These are phyloP conservation scores for Miichthys miiuy DNA, from an alignment of 2,797 vertebrate genomes.

Conservation along the genomic window DNA sequence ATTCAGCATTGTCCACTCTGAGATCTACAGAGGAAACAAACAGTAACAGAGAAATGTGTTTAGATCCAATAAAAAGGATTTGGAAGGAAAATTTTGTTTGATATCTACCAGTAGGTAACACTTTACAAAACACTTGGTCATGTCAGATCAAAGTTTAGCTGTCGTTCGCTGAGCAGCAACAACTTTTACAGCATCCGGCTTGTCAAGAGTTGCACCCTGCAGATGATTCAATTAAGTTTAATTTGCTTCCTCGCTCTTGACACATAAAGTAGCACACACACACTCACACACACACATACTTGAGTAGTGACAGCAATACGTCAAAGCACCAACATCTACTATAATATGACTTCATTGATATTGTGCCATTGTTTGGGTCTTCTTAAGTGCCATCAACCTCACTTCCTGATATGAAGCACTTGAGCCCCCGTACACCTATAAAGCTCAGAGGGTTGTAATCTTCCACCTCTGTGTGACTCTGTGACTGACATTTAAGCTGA, in stretches of 20 bases:
- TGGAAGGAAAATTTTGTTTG: conserved; percentile 20
- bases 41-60: conserved; percentile 35
- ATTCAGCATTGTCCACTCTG: conserved; percentile 70
- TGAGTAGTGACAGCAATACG: conserved; percentile 13
- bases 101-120: conserved; percentile 44
- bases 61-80: conserved; percentile 28
- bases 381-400: conserved; percentile 28
- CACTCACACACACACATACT: neutral
- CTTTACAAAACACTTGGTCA: conserved; percentile 43
- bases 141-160: conserved; percentile 64
- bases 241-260: conserved; percentile 54
- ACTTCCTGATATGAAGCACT: conserved; percentile 20
- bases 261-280: conserved; percentile 20
- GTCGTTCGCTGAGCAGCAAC: conserved; percentile 29
- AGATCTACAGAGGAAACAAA: conserved; percentile 62
- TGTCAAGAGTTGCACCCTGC: conserved; percentile 44
- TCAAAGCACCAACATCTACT: conserved; percentile 18
- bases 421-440: neutral
- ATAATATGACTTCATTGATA: conserved; percentile 22
- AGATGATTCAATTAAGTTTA: conserved; percentile 75
- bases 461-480: conserved; percentile 2
- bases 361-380: conserved; percentile 17
- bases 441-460: conserved; percentile 14
- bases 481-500: conserved; percentile 1
- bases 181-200: conserved; percentile 38